A percentile compares a stretch with the other conserved stretches of the same genome.
These are phyloP conservation scores for Colius striatus DNA, from an alignment of 2,113 vertebrate genomes.

Conservation along the genomic window DNA sequence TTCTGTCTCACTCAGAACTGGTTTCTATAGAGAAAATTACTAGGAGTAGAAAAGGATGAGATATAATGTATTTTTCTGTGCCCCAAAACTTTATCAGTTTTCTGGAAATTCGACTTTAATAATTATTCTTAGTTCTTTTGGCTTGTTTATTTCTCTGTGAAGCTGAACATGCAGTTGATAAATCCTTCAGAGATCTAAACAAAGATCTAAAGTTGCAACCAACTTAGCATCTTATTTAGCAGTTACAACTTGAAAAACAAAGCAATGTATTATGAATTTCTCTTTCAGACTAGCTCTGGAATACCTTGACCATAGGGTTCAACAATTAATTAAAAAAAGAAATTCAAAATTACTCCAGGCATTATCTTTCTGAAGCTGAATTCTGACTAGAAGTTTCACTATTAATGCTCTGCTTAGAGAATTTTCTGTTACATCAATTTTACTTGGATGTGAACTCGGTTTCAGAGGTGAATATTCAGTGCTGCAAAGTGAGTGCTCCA, in stretches of 20 bases:
- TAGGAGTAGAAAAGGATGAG: rapidly evolving
- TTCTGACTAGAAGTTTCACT: neutral
- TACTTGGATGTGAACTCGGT: conserved; percentile 3
- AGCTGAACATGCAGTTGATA: neutral
- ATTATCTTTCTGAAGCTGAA: neutral
- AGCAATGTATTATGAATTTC: neutral
- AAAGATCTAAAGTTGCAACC: neutral
- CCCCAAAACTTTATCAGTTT: neutral
- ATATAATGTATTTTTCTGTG: neutral
- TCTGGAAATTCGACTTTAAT: neutral
- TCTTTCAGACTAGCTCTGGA: neutral
- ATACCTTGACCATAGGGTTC: neutral
- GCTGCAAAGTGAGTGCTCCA: conserved; percentile 51
- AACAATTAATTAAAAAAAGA: neutral
- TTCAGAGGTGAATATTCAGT: conserved; percentile 50
- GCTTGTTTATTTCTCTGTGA: neutral
- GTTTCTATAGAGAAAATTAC: neutral
- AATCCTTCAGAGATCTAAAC: neutral
- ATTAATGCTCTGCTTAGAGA: neutral
- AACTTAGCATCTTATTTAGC: neutral
- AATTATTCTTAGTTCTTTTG: neutral
- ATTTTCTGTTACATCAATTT: conserved; percentile 28
- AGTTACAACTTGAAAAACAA: neutral
- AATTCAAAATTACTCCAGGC: neutral
- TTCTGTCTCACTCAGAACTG: neutral